phyloP scores from a whole-genome alignment of 2,113 vertebrate genomes.

The Hydrolagus affinis region DNA sequence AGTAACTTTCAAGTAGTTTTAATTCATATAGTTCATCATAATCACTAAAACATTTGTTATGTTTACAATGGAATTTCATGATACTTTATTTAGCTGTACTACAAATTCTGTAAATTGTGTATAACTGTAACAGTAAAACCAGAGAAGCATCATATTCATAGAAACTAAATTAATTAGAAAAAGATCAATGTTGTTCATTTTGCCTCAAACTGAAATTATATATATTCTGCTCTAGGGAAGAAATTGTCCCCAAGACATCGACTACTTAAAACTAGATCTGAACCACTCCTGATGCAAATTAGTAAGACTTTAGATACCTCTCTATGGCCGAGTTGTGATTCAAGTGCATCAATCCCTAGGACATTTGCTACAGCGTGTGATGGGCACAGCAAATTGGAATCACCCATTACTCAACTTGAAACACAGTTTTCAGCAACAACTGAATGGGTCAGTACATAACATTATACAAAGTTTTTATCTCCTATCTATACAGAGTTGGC shows the following conservation, averaged over 20 bases:
- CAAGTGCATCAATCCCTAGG: constrained; percentile 32
- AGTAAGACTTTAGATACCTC: constrained; percentile 38
- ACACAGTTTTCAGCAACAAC: constrained; percentile 16
- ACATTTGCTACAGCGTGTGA: constrained; percentile 42
- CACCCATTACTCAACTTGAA: constrained; percentile 32
- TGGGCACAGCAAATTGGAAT: constrained; percentile 37
- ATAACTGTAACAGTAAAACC: too few species aligned
- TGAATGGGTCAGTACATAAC: constrained; percentile 37
- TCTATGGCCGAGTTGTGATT: constrained; percentile 37
- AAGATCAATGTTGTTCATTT: too few species aligned
- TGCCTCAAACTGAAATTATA: neutral
- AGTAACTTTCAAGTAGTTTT: too few species aligned
- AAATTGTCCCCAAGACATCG: constrained; percentile 31
- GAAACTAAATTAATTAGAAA: too few species aligned
- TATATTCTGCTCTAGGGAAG: constrained; percentile 10
- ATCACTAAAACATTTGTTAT: too few species aligned
- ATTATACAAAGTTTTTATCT: neutral
- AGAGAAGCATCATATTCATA: too few species aligned
- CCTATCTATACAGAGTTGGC: too few species aligned
- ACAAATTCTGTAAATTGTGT: too few species aligned
- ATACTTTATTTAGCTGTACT: too few species aligned
- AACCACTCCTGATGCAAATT: constrained; percentile 36
- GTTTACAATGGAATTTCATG: too few species aligned
- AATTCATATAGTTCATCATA: too few species aligned
- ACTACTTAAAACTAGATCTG: constrained; percentile 38